Evolutionary conservation across 2,113 vertebrate genomes (phyloP).

Genomic region (Psophia crepitans): DNA sequence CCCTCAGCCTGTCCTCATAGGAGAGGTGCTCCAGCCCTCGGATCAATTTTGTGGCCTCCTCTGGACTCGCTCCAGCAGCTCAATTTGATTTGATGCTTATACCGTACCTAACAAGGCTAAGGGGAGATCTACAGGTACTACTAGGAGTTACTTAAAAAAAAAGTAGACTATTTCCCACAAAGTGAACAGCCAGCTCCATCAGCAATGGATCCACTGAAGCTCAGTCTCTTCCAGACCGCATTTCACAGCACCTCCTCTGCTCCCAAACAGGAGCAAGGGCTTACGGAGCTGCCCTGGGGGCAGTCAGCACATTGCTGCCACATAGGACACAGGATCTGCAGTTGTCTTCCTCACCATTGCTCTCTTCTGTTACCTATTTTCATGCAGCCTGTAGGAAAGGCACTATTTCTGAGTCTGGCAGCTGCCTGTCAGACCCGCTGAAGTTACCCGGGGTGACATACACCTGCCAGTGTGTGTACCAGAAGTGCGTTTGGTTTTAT

Average conservation of each 20-base stretch:
- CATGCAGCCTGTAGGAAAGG: not conserved
- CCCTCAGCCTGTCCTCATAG: too few relatives aligned
- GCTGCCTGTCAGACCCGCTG: not conserved
- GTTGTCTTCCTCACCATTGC: not conserved
- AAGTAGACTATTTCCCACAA: too few relatives aligned
- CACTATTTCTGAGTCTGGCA: not conserved
- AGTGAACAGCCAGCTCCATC: not conserved
- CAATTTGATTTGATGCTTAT: too few relatives aligned
- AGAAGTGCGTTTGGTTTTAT: not conserved
- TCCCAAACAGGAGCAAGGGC: not conserved
- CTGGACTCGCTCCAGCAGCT: too few relatives aligned
- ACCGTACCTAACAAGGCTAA: not conserved
- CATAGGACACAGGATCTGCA: fast-evolving
- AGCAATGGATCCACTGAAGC: not conserved
- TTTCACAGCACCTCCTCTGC: not conserved
- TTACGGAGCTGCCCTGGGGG: not conserved
- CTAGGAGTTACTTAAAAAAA: not conserved
- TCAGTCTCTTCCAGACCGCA: fast-evolving
- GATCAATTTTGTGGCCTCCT: too few relatives aligned
- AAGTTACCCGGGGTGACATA: not conserved
- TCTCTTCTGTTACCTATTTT: not conserved
- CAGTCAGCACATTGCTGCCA: not conserved
- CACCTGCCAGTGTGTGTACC: fast-evolving
- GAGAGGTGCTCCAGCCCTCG: too few relatives aligned
- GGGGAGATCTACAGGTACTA: not conserved